These are phyloP conservation scores for Pissodes strobi DNA, from an alignment of 1,140 invertebrate genomes.

Conservation along the genomic window DNA sequence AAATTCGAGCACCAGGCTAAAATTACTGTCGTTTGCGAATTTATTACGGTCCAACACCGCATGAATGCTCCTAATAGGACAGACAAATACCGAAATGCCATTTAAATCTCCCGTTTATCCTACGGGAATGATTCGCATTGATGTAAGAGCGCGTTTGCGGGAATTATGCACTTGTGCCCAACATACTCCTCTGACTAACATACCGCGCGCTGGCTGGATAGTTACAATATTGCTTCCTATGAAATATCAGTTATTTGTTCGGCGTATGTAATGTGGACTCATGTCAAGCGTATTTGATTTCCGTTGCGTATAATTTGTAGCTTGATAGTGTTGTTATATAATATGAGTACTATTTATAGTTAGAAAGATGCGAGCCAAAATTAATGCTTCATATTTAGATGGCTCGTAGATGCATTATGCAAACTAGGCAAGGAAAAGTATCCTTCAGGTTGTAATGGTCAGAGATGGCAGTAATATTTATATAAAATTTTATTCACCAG, in stretches of 20 bases:
- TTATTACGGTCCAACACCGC: conserved; percentile 8
- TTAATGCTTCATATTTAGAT: too few species aligned
- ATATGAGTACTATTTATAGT: too few species aligned
- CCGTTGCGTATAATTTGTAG: too few species aligned
- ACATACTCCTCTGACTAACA: not conserved
- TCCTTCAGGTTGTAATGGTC: too few species aligned
- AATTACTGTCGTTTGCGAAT: conserved; percentile 10
- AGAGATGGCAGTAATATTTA: too few species aligned
- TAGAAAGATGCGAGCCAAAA: too few species aligned
- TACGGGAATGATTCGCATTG: conserved; percentile 14
- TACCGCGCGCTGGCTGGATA: not conserved
- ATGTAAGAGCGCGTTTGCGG: conserved; percentile 1
- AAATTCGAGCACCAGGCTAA: too few species aligned
- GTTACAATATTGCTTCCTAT: conserved; percentile 2
- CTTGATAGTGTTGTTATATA: too few species aligned
- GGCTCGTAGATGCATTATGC: too few species aligned
- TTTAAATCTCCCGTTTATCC: conserved; percentile 15
- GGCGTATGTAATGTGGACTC: conserved; percentile 1
- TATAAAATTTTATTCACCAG: too few species aligned
- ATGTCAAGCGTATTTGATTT: conserved; percentile 7
- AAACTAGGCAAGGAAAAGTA: too few species aligned
- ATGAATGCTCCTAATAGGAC: conserved; percentile 12
- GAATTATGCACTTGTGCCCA: conserved; percentile 10
- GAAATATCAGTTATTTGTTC: not conserved
- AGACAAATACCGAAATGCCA: conserved; percentile 24